A percentile compares a stretch with the other conserved stretches of the same genome.
phyloP scores from a whole-genome alignment of 2,113 vertebrate genomes.

The Agapornis roseicollis region DNA sequence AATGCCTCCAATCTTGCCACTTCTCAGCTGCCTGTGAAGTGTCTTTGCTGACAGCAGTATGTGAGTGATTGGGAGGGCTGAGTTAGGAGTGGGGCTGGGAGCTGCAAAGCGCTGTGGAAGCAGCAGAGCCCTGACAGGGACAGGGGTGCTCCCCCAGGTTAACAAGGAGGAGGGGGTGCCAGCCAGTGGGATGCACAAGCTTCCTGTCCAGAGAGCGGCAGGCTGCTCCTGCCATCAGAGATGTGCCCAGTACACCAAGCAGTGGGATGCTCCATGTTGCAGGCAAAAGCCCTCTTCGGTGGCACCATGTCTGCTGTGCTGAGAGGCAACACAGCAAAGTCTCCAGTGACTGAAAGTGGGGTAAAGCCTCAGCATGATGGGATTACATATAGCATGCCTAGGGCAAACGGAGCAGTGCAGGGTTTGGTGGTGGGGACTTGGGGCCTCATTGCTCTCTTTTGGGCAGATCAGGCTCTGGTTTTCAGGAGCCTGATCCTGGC shows the following conservation, averaged over 20 bases:
- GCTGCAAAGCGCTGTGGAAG: neutral
- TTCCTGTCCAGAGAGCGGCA: neutral
- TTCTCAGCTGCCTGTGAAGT: neutral
- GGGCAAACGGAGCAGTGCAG: neutral
- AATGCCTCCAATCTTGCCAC: fast-evolving
- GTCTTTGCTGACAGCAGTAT: neutral
- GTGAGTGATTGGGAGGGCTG: neutral
- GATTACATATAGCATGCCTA: neutral
- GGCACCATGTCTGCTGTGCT: neutral
- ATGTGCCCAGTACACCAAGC: neutral
- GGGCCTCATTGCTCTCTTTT: neutral
- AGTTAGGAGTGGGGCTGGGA: neutral
- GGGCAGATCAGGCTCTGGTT: neutral
- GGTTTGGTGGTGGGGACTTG: neutral
- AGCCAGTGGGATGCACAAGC: fast-evolving
- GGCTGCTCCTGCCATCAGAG: neutral
- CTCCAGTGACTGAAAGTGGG: neutral
- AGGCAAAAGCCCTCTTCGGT: neutral
- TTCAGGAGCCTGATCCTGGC: neutral
- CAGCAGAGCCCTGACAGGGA: neutral
- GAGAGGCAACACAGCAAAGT: neutral
- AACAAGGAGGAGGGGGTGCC: fast-evolving
- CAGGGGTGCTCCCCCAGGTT: neutral
- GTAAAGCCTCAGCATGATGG: fast-evolving
- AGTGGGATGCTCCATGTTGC: fast-evolving